Base-by-base conservation (phyloP, 1,140 invertebrate species). In the Bombus confusus region DNA sequence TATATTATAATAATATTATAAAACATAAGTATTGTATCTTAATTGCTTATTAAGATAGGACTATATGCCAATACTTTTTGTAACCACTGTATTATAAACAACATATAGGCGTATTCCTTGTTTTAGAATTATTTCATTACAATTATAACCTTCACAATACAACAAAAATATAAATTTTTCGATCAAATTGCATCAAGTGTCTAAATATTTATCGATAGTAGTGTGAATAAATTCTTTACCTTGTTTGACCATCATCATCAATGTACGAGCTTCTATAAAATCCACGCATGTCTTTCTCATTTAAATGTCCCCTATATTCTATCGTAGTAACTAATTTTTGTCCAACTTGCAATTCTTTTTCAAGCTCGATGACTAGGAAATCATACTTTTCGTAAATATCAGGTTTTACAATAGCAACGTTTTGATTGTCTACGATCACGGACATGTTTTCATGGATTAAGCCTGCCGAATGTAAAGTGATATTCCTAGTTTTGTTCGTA, bases 251-350 rank as follows among this genome's bases (percentile, higher is more conserved):
- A 13, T 93, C 85, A 12, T 88, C 83, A 66, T 96, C 94, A 15
- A 94, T 93, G 89, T 98, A 99, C 57, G 95, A 96, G 92, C 97
- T 98, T 77, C 96, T 96, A 91, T 98, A 98, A 93, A 98, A 98
- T 71, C 98, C 98, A 72, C 96, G 95, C 92, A 97, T 95, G 83
- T 97, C 96, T 25, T 62, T n/a, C 28, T 95, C 92, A 85, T 96
- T 95, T 82, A 97, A 95, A 0, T 91, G 87, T 73, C 96, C 96
- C 4, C 76, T 94, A 78, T 96, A 97, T 0, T 82, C 68, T 69
- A 97, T 81, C 15, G 93, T 93, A 39, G 97, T 93, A 18, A 85
- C 91, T 72, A 96, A 94, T 10, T 90, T 69, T 0, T 83, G 74
- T 4, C 92, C 92, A 12, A 83, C 80, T 28, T 74, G 18, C 31